Evolutionary conservation across 2,888 invertebrate species (phyloP).

Genomic region (Litoditis marina): DNA sequence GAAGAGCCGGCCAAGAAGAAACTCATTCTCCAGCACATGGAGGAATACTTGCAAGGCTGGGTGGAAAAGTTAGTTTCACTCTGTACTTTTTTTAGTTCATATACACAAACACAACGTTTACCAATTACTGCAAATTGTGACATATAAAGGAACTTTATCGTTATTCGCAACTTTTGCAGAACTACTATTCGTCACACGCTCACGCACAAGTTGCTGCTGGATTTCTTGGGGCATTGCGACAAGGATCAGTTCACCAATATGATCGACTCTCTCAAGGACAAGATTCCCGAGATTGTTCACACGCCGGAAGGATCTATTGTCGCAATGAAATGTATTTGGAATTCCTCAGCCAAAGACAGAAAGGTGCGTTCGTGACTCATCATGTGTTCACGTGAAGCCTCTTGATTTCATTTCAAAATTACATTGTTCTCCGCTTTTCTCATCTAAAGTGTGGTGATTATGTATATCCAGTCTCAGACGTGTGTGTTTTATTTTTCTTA

Average conservation of each 20-base stretch:
- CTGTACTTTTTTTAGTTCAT: not conserved
- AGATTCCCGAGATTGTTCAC: constrained; percentile 67
- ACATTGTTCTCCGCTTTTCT: not conserved
- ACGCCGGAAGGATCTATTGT: constrained; percentile 74
- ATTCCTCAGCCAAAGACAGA: constrained; percentile 69
- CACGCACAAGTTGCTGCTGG: constrained; percentile 78
- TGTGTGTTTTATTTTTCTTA: too few species aligned
- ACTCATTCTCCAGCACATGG: constrained; percentile 65
- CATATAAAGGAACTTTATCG: not conserved
- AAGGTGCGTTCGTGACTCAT: constrained; percentile 31
- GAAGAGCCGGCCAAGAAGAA: constrained; percentile 65
- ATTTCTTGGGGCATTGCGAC: constrained; percentile 75
- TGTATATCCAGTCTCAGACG: too few species aligned
- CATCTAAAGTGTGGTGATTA: too few species aligned
- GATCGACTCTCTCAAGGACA: constrained; percentile 73
- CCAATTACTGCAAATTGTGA: not conserved
- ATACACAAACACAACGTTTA: not conserved
- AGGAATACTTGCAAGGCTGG: constrained; percentile 64
- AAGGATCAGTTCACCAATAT: constrained; percentile 70
- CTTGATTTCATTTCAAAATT: not conserved
- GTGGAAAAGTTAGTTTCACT: constrained; percentile 66
- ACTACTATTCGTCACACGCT: constrained; percentile 68
- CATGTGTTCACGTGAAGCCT: too few species aligned
- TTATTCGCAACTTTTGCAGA: constrained; percentile 50
- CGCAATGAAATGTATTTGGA: constrained; percentile 82